phyloP scores from a whole-genome alignment of 2,797 vertebrate genomes.

The Sebastes minor region DNA sequence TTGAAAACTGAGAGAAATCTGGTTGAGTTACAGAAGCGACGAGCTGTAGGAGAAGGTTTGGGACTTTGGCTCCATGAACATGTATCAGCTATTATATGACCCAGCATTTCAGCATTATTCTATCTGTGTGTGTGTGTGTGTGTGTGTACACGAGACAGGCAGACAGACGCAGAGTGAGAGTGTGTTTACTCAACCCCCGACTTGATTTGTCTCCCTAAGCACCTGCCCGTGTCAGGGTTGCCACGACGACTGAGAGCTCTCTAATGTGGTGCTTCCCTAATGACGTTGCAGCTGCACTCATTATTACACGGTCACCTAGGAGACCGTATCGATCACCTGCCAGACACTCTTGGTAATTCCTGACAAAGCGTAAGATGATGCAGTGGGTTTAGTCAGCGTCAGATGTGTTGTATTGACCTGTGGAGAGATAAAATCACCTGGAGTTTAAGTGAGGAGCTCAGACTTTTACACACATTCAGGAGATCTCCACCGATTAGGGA shows the following conservation, averaged over 20 bases:
- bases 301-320: slow-evolving; percentile 41
- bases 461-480: background rate
- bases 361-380: slow-evolving; percentile 18
- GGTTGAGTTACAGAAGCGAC: background rate
- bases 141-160: background rate
- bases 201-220: slow-evolving; percentile 49
- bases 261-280: slow-evolving; percentile 31
- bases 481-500: background rate
- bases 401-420: background rate
- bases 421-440: background rate
- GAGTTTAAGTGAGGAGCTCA: background rate
- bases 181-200: slow-evolving; percentile 49
- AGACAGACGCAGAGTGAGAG: slow-evolving; percentile 4
- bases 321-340: slow-evolving; percentile 51
- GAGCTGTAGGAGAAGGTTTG: background rate
- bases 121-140: background rate
- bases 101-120: background rate
- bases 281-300: slow-evolving; percentile 38
- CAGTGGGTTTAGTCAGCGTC: background rate
- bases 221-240: slow-evolving; percentile 62
- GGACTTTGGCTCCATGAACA: background rate
- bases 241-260: slow-evolving; percentile 52
- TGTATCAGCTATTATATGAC: background rate
- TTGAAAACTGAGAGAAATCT: background rate
- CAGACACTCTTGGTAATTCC: slow-evolving; percentile 1